phyloP scores from a whole-genome alignment of 1,140 invertebrate species.

The Drosophila sturtevanti region DNA sequence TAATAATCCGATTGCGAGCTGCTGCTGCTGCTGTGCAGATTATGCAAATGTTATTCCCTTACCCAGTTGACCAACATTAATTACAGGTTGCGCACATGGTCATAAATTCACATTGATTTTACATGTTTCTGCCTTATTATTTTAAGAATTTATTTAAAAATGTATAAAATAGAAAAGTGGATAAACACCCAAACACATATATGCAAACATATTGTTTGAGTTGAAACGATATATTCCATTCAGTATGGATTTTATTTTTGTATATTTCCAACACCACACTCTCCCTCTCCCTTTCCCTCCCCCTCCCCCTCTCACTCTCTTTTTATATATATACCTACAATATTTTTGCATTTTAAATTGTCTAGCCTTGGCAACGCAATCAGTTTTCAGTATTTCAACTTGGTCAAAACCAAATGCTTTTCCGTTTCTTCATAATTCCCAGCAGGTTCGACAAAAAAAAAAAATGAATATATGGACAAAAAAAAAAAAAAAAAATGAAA shows the following conservation, averaged over 20 bases:
- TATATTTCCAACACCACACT: background rate
- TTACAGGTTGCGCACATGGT: slow-evolving; percentile 9
- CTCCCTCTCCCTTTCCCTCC: background rate
- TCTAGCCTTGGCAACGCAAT: slow-evolving; percentile 38
- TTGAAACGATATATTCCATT: background rate
- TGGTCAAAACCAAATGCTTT: slow-evolving; percentile 9
- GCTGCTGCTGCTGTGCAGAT: slow-evolving; percentile 9
- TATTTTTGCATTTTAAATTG: slow-evolving; percentile 51
- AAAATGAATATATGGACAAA: background rate
- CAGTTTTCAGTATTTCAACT: slow-evolving; percentile 24
- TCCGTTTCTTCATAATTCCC: slow-evolving; percentile 44
- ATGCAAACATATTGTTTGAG: background rate
- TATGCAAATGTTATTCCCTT: slow-evolving; percentile 43
- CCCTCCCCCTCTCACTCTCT: background rate
- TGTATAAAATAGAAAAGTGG: background rate
- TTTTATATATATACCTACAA: slow-evolving; percentile 14
- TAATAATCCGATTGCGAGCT: slow-evolving; percentile 28
- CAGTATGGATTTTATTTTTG: background rate
- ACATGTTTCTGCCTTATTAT: background rate
- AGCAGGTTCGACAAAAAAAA: background rate
- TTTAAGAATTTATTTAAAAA: background rate
- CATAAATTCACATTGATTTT: slow-evolving; percentile 36
- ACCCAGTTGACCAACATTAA: slow-evolving; percentile 33
- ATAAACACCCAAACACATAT: background rate
- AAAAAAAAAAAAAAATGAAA: background rate